Evolutionary conservation across 2,888 invertebrate species (phyloP), one percentile per base, ranked within the genome.

Genomic region (Epinotia ramella): DNA sequence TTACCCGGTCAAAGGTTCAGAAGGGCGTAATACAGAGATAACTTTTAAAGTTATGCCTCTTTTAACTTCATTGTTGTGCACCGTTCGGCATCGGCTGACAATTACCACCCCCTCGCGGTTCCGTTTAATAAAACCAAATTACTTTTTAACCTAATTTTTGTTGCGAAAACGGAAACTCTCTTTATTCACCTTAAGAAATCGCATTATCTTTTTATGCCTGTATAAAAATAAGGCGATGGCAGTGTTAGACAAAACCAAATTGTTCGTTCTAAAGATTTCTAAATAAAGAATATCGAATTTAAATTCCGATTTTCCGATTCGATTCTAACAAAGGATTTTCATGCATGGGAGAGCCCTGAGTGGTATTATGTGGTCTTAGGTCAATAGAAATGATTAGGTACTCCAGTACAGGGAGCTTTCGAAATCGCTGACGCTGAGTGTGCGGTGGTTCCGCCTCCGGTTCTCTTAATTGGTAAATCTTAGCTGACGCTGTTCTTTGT

Each of bases 391-490:
- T 73, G 67, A 73, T 67, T 78, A 79, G 72, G 74, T 67, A 63
- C 65, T 33, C 74, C 77, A 75, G 76, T 73, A 80, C 73, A 71
- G 76, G 63, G 72, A 72, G 66, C 62, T 77, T 63, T 64, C 78
- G 60, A 77, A 78, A 59, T 56, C 40, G 78, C 81, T 82, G 79
- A 79, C 79, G 92, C 91, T 91, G 91, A 92, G 85, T 87, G 85
- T 82, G 89, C 91, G 81, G 86, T 83, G 88, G 91, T 91, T 91
- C 89, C 91, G 90, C 88, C 87, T 80, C 88, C 87, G 91, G 90
- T 89, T 90, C 88, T 80, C 89, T 89, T 94, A 94, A 94, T 93
- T 93, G 93, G 89, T 89, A 90, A 92, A 89, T 93, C 93, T 94
- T 93, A 91, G 93, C 93, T 92, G 92, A 92, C 89, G 84, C 82